Conservation (phyloP, 2,888 invertebrate species). For the Ectemnius continuus region DNA sequence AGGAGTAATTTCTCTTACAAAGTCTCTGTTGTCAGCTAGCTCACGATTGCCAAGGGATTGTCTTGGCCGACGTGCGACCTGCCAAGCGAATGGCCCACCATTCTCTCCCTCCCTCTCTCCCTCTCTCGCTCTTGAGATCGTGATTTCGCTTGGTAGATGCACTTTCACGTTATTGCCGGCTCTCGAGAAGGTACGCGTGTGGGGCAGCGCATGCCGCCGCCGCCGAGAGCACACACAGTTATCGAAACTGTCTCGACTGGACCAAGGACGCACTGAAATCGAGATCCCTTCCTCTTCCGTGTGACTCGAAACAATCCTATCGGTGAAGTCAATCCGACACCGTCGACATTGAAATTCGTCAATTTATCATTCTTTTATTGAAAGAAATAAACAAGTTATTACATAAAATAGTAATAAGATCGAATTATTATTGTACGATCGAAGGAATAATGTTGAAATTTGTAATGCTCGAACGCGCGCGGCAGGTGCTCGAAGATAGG, state of each 20-base stretch:
- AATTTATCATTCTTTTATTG: too few species aligned
- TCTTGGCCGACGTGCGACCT: conserved; percentile 46
- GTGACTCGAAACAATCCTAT: too few species aligned
- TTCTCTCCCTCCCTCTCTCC: conserved; percentile 13
- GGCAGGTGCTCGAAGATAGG: not conserved
- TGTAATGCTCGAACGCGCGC: not conserved
- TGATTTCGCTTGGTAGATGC: conserved; percentile 59
- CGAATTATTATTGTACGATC: too few species aligned
- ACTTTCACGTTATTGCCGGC: conserved; percentile 74
- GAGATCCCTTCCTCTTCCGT: not conserved
- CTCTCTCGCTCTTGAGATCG: conserved; percentile 19
- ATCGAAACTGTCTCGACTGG: conserved; percentile 18
- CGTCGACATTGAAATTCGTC: too few species aligned
- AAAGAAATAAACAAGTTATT: too few species aligned
- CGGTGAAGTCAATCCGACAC: too few species aligned
- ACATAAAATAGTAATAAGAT: too few species aligned
- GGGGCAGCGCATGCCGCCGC: conserved; percentile 23
- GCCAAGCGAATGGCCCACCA: conserved; percentile 46
- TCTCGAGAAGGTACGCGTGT: conserved; percentile 36
- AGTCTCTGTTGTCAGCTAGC: conserved; percentile 12
- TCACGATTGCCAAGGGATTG: conserved; percentile 51
- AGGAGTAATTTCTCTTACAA: conserved; percentile 59
- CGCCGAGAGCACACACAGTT: conserved; percentile 25
- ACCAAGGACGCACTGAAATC: conserved; percentile 35
- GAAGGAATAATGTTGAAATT: too few species aligned